phyloP scores from a whole-genome alignment of 2,797 vertebrate genomes.

The Aselliscus stoliczkanus region DNA sequence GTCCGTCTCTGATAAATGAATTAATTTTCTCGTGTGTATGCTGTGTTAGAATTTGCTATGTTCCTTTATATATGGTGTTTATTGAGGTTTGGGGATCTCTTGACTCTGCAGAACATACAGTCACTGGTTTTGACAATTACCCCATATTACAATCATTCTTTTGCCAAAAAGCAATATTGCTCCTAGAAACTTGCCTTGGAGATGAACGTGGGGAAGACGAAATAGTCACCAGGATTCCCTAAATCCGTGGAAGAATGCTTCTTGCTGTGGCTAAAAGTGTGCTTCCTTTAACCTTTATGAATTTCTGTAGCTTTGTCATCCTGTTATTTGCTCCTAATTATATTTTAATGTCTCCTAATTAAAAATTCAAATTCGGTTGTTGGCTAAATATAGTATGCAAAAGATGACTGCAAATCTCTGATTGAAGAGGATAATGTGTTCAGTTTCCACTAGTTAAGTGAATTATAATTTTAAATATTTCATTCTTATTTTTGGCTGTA shows the following conservation, averaged over 20 bases:
- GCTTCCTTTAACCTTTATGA: conserved; percentile 68
- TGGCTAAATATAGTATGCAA: conserved; percentile 72
- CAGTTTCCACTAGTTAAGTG: conserved; percentile 63
- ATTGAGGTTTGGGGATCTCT: conserved; percentile 52
- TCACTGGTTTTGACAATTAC: background rate
- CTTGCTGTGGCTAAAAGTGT: conserved; percentile 62
- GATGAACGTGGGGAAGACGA: conserved; percentile 10
- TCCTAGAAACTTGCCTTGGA: conserved; percentile 39
- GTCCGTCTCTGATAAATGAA: conserved; percentile 76
- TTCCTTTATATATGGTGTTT: conserved; percentile 66
- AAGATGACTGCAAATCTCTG: conserved; percentile 66
- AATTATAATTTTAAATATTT: conserved; percentile 40
- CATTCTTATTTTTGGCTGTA: background rate
- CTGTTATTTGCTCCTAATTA: conserved; percentile 75
- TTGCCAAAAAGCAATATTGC: background rate
- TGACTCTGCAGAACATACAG: conserved; percentile 52
- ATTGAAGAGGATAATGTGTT: conserved; percentile 67
- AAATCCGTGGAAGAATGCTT: conserved; percentile 47
- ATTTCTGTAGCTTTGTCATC: conserved; percentile 64
- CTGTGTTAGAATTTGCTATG: conserved; percentile 71
- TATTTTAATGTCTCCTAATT: conserved; percentile 72
- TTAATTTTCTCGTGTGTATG: conserved; percentile 76
- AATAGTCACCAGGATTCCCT: conserved; percentile 19
- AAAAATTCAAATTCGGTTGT: conserved; percentile 73
- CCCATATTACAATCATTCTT: background rate